A percentile compares a stretch with the other conserved stretches of the same genome.
Evolutionary conservation across 2,113 vertebrate genomes (phyloP).

Genomic region (Terrapene triunguis): DNA sequence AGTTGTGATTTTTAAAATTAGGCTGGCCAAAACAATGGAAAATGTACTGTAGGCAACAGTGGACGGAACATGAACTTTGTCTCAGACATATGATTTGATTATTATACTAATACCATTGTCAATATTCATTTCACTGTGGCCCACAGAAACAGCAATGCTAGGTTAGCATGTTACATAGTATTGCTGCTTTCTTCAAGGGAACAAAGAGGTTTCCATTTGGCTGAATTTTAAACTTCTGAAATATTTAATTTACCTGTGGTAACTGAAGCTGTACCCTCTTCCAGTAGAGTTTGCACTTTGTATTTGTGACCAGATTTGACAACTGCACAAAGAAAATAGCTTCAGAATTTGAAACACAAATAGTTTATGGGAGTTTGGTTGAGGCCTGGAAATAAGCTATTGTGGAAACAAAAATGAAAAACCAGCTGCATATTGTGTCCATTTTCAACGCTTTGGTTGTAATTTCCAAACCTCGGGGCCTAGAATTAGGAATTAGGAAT

Average conservation of each 20-base stretch:
- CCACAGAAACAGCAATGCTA: not conserved
- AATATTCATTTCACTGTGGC: not conserved
- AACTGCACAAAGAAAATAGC: not conserved
- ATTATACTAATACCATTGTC: not conserved
- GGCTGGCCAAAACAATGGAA: not conserved
- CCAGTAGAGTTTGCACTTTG: not conserved
- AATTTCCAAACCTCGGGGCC: not conserved
- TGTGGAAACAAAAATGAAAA: not conserved
- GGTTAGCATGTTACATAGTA: not conserved
- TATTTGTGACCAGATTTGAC: not conserved
- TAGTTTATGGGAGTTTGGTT: not conserved
- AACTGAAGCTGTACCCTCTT: not conserved
- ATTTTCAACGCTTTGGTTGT: not conserved
- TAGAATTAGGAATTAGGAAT: not conserved
- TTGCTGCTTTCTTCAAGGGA: not conserved
- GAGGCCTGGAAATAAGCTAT: not conserved
- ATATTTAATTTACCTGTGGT: not conserved
- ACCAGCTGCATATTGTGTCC: not conserved
- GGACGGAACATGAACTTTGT: not conserved
- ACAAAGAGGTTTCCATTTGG: not conserved
- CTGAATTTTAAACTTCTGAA: not conserved
- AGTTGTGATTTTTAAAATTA: not conserved
- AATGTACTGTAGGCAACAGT: not conserved
- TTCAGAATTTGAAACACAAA: not conserved
- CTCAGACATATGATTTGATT: not conserved